phyloP scores from a whole-genome alignment of 2,888 invertebrate species.

The Ommatoiulus sabulosus region DNA sequence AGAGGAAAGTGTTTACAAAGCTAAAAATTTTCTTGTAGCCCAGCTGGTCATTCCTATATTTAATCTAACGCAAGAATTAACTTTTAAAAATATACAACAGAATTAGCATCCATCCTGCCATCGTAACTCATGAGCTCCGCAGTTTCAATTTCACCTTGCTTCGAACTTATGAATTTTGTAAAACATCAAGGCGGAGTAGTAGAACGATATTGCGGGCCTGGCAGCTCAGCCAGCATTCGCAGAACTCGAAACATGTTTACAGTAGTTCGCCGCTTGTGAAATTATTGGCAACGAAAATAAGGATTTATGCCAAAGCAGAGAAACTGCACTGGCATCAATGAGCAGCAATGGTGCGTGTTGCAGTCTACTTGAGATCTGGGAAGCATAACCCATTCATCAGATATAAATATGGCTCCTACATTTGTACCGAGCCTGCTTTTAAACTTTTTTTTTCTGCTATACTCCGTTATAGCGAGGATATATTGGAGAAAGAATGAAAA shows the following conservation, averaged over 20 bases:
- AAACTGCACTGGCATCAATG: constrained; percentile 41
- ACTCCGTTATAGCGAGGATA: not conserved
- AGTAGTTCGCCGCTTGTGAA: not conserved
- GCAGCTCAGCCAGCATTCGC: not conserved
- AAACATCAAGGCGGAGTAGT: not conserved
- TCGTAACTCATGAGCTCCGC: not conserved
- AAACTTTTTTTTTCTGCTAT: not conserved
- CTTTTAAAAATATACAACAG: not conserved
- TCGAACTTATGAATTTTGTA: not conserved
- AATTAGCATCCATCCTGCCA: not conserved
- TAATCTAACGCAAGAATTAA: not conserved
- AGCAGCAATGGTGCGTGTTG: constrained; percentile 31
- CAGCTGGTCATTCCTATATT: not conserved
- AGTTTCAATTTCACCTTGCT: not conserved
- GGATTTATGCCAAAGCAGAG: constrained; percentile 45
- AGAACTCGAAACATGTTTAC: not conserved
- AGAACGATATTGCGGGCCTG: not conserved
- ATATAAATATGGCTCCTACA: constrained; percentile 25
- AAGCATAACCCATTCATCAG: constrained; percentile 41
- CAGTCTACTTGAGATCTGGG: constrained; percentile 23
- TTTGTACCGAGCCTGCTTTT: not conserved
- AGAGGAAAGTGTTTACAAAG: no score
- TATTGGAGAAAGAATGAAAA: not conserved
- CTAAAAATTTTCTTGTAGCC: no score
- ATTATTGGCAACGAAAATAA: constrained; percentile 35